Base-by-base conservation (phyloP, 2,113 vertebrate species). In the Microcebus griseorufus region DNA sequence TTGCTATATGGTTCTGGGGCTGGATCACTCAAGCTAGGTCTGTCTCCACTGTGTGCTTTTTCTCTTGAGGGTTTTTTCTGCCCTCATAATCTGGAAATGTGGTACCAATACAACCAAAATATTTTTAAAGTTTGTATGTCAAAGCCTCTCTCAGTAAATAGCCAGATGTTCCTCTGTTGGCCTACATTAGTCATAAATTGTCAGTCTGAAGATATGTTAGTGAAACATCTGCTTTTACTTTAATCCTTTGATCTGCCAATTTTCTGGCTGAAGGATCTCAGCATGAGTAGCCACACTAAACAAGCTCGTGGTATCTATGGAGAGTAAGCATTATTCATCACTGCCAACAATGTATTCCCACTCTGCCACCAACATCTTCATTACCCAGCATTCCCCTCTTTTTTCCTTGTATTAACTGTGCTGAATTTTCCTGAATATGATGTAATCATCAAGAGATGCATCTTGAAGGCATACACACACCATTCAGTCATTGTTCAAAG, bases 261-360 rank as follows among this genome's bases (percentile, higher is more conserved):
- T 91, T 69, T 90, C 39, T 95, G n/a, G 29, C 18, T 76, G 69
- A 78, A 88, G 37, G 2, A 91, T 45, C 20, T 86, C 39, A 72
- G 34, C 45, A 14, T n/a, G 27, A 79, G 16, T n/a, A 45, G 62
- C 37, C 53, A 70, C 32, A 78, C 1, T 6, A 39, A 90, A 29
- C 0, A 79, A n/a, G 5, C 7, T 73, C 39, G 37, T 27, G 27
- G 34, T n/a, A 32, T 32, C 22, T 70, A 13, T 5, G 25, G 39
- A 29, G 9, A 78, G 73, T 16, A 65, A 32, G 20, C 1, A 2
- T 20, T 27, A 34, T 64, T 7, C 27, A 18, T 58, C 48, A 72
- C 2, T 51, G 17, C 6, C 32, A 20, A 6, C 6, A 84, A 32
- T 5, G n/a, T 17, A n/a, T 25, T 53, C 12, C 39, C 70, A 42